Conservation (phyloP, 2,113 vertebrate species). For the Polyodon spathula region DNA sequence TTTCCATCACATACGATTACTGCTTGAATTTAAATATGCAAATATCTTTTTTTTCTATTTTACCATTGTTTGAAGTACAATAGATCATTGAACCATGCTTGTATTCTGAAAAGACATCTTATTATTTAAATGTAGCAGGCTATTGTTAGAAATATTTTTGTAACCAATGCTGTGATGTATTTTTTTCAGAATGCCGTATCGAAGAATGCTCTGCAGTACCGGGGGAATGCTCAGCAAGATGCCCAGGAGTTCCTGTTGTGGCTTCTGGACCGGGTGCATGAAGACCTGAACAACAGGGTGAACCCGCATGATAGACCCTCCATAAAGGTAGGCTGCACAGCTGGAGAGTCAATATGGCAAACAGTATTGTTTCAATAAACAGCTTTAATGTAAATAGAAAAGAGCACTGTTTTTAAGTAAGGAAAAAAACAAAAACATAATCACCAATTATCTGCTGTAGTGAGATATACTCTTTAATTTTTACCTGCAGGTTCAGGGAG, state of each 20-base stretch:
- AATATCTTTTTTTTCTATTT: no score
- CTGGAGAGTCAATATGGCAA: no score
- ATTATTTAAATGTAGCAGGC: no score
- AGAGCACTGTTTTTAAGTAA: no score
- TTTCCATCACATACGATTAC: no score
- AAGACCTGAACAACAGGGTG: constrained; percentile 77
- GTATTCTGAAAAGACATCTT: no score
- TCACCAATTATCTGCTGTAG: no score
- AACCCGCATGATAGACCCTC: constrained; percentile 61
- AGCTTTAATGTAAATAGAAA: not conserved
- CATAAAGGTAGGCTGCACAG: constrained; percentile 60
- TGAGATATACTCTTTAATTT: not conserved
- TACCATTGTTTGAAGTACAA: no score
- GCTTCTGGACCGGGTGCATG: constrained; percentile 91
- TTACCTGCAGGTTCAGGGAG: not conserved
- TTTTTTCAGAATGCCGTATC: constrained; percentile 76
- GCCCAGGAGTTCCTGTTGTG: constrained; percentile 97
- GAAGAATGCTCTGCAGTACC: constrained; percentile 86
- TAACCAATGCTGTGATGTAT: not conserved
- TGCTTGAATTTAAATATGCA: no score
- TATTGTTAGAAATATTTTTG: no score
- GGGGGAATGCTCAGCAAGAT: constrained; percentile 90
- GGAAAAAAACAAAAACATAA: no score
- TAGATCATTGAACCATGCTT: no score
- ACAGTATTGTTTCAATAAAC: not conserved